phyloP scores from a whole-genome alignment of 2,113 vertebrate genomes.

The Apteryx mantelli region DNA sequence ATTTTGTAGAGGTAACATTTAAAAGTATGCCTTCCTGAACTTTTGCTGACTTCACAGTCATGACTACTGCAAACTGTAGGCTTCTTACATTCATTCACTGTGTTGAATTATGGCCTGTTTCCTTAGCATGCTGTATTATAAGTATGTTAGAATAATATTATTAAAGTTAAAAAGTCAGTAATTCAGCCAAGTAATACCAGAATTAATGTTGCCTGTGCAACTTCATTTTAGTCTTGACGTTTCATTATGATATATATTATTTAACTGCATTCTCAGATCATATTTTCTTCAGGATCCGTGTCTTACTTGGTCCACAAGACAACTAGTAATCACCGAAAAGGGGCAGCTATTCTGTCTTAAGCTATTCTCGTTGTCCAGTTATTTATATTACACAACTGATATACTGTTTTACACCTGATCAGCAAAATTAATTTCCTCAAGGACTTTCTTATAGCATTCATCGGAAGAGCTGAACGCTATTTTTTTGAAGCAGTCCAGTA shows the following conservation, averaged over 20 bases:
- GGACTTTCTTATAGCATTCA: neutral
- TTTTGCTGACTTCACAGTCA: neutral
- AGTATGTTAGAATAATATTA: neutral
- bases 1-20: neutral
- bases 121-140: neutral
- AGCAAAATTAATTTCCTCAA: neutral
- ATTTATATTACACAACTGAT: neutral
- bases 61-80: neutral
- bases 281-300: slow-evolving; percentile 24
- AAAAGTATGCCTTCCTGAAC: neutral
- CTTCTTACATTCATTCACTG: neutral
- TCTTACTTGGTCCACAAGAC: neutral
- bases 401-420: neutral
- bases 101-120: neutral
- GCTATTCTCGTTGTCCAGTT: neutral
- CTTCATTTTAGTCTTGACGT: slow-evolving; percentile 3
- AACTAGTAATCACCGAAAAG: neutral
- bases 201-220: neutral
- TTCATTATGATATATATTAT: slow-evolving; percentile 14
- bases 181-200: neutral
- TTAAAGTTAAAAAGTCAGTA: slow-evolving; percentile 19
- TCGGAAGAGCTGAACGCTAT: neutral
- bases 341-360: neutral
- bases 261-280: slow-evolving; percentile 26
- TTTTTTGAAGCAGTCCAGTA: neutral